Evolutionary conservation across 2,113 vertebrate genomes (phyloP).

Genomic region (Calidris pugnax): DNA sequence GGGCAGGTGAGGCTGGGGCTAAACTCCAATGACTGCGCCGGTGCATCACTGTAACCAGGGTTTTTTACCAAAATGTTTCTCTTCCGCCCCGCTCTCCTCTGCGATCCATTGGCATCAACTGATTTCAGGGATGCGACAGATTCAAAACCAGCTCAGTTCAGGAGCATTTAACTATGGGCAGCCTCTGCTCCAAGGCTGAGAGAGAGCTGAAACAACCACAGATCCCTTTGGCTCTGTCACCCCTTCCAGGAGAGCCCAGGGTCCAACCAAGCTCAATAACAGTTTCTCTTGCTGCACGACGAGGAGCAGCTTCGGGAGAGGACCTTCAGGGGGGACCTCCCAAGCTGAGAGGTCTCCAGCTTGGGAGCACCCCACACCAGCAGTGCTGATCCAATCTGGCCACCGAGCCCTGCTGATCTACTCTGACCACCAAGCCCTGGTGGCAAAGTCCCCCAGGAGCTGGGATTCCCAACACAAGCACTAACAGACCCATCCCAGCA

Average conservation of each 20-base stretch:
- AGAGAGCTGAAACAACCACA: neutral
- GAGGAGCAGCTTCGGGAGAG: neutral
- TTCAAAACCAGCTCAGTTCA: neutral
- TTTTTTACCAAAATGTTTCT: neutral
- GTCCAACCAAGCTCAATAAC: neutral
- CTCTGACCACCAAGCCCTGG: rapidly evolving
- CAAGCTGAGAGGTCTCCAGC: neutral
- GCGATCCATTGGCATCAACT: neutral
- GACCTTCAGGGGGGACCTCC: rapidly evolving
- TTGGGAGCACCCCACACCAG: neutral
- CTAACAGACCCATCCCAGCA: neutral
- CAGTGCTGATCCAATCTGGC: neutral
- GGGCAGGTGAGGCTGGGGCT: neutral
- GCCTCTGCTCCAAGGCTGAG: neutral
- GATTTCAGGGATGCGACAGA: neutral
- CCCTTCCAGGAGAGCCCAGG: neutral
- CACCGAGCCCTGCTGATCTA: rapidly evolving
- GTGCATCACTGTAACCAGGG: rapidly evolving
- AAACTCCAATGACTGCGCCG: rapidly evolving
- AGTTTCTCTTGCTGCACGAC: neutral
- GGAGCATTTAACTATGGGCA: neutral
- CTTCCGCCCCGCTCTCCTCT: neutral
- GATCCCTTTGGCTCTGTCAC: neutral
- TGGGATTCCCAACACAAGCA: neutral
- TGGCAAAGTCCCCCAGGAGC: neutral